Base-by-base conservation (phyloP, 2,113 vertebrate genomes). In the Sander vitreus region DNA sequence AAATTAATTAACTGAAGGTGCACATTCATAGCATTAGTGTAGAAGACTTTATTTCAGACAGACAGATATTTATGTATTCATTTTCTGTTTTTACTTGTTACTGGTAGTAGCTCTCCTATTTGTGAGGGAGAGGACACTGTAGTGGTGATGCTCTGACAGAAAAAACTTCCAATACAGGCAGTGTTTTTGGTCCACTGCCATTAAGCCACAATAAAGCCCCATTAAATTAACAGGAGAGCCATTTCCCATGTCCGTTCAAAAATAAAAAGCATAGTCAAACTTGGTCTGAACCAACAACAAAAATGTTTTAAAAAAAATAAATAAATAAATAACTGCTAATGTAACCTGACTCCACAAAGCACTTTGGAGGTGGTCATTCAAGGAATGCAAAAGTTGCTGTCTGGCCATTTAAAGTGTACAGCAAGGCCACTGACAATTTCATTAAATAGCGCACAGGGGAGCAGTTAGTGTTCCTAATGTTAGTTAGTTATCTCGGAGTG, bases 391-490 rank as follows among this genome's bases (percentile, higher is more conserved):
- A 85, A 78, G 67, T 75, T 80, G 67, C 73, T 78, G 79, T 71
- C 66, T 65, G 64, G 55, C 47, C 82, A n/a, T 88, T 89, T 80
- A 71, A 43, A 4, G 36, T 72, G 76, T 48, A 64, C 50, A 66
- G 74, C 73, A 73, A 88, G 89, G 70, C 85, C 76, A 80, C 78
- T 71, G 82, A 81, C 74, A 77, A 80, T 83, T 70, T 83, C 65
- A 50, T 62, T 78, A 50, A 65, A 88, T 72, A 78, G 82, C 80
- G 72, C 92, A 73, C 82, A 18, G 4, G 87, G 80, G 87, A 82
- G 85, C 83, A 51, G 66, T 92, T 78, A 80, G 72, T 74, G 74
- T 15, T 84, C 76, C 62, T 80, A 90, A 87, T 87, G 75, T 70
- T 66, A 62, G 53, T 85, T 89, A 55, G 89, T 88, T 87, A 83